Evolutionary conservation across 1,140 invertebrate species (phyloP), one percentile per base, ranked within the genome.

Genomic region (Lasioglossum albipes): DNA sequence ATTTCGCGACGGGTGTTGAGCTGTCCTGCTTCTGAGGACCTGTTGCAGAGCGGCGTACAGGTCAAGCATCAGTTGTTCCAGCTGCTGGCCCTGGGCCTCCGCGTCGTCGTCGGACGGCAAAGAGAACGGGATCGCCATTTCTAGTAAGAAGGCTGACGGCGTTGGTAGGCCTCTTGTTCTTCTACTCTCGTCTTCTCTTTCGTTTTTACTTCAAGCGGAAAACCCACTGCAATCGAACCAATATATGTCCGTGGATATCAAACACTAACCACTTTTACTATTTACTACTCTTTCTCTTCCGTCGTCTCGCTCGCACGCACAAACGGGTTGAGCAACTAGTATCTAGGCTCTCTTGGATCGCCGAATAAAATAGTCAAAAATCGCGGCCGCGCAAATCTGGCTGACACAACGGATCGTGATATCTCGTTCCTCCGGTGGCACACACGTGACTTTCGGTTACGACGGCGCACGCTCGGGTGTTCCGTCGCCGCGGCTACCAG

Each of bases 31-130:
- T 16, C 92, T 87, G 27, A 93, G 89, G 74, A 92, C 90, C 88
- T 93, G 91, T 89, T 93, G 92, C 89, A 93, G 87, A 0, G 87
- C 88, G 5, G 89, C 84, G 81, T 93, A 93, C 59, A 93, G 84
- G 54, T 92, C 91, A 52, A 92, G 88, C 91, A 93, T 92, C 52
- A 93, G 88, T 68, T 92, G 91, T 73, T 92, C 91, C 68, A 92
- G 88, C 75, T 92, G 91, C 69, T 92, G 91, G n/a, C 87, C 89
- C 66, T 91, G 90, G 18, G 82, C 72, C 62, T 92, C 89, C 22
- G 87, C 83, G 74, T 93, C 93, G 84, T 92, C 89, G 62, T 91
- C 91, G 69, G 90, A 90, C 45, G 93, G 92, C 71, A 90, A 27
- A 3, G 87, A 82, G 70, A 92, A 93, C 5, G 92, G 92, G 64